Evolutionary conservation across 1,140 invertebrate genomes (phyloP), one percentile per base, ranked within the genome.

Genomic region (Galleria mellonella): DNA sequence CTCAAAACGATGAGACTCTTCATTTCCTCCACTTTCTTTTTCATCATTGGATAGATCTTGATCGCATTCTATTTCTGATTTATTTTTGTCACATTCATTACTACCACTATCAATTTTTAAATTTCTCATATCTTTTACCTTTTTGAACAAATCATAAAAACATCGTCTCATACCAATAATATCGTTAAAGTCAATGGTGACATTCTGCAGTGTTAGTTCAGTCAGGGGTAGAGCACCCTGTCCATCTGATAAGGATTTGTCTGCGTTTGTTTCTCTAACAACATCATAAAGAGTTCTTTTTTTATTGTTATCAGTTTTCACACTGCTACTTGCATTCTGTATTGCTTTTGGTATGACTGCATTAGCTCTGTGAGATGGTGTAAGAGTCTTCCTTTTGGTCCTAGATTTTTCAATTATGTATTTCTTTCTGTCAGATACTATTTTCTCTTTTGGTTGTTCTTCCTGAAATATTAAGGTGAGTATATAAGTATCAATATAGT

Each of bases 1-100:
- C 40, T 73, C 64, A 0, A 67, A 77, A 3, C 74, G 52, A 49
- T 75, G 60, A 0, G 65, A 72, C 9, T 70, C 73, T 8, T 66
- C 47, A 36, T 51, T 71, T 33, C 45, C 59, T 0, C 55, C 56
- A 12, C 49, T 57, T 13, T 61, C 42, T 8, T 45, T 14, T 11
- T 51, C 42, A 31, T 47, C 47, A 15, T 46, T 41, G 2, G 39
- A 41, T 11, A 17, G 9, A 43, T 43, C 7, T 46, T 28, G 13
- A 39, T 10, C 7, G 47, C 32, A 4, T 47, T 43, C 32, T 8
- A n/a, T 30, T 27, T 40, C 13, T 30, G 27, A 23, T 9, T 43
- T 32, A 32, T 17, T 7, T 32, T 32, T 32, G 4, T 17, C 14
- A 17, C 13, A 15, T 9, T 14, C 15, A n/a, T 37, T 17, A 6